A percentile compares a stretch with the other conserved stretches of the same genome.
These are phyloP conservation scores for Drosophila anceps DNA, from an alignment of 2,888 invertebrate genomes.

Conservation along the genomic window DNA sequence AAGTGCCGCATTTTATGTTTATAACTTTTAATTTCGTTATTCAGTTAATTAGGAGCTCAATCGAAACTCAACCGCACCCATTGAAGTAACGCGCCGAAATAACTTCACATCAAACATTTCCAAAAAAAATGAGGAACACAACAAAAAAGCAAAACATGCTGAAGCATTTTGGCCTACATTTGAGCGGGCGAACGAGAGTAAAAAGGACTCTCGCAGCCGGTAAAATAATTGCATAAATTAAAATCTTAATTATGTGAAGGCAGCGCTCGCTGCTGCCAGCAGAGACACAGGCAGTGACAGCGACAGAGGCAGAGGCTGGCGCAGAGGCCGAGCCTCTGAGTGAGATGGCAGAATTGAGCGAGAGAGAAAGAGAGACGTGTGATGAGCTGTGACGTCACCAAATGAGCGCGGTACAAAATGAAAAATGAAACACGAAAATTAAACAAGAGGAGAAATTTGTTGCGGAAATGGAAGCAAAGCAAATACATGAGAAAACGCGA, in stretches of 20 bases:
- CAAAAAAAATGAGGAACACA: conserved; percentile 15
- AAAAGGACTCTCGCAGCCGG: conserved; percentile 69
- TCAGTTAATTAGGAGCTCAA: conserved; percentile 8
- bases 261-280: conserved; percentile 45
- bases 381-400: conserved; percentile 67
- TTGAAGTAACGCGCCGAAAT: conserved; percentile 59
- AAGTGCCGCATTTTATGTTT: not conserved
- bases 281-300: conserved; percentile 15
- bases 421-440: conserved; percentile 79
- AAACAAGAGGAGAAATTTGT: conserved; percentile 66
- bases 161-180: conserved; percentile 56
- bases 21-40: not conserved
- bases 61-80: conserved; percentile 67
- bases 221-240: conserved; percentile 82
- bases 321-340: conserved; percentile 47
- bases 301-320: conserved; percentile 36
- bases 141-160: conserved; percentile 47
- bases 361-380: conserved; percentile 13
- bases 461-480: conserved; percentile 67
- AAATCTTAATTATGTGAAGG: conserved; percentile 78
- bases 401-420: conserved; percentile 77
- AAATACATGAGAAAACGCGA: conserved; percentile 60
- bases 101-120: conserved; percentile 58
- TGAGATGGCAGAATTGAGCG: conserved; percentile 10
- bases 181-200: conserved; percentile 37